Evolutionary conservation across 2,113 vertebrate species (phyloP).

Genomic region (Laticauda laticaudata): DNA sequence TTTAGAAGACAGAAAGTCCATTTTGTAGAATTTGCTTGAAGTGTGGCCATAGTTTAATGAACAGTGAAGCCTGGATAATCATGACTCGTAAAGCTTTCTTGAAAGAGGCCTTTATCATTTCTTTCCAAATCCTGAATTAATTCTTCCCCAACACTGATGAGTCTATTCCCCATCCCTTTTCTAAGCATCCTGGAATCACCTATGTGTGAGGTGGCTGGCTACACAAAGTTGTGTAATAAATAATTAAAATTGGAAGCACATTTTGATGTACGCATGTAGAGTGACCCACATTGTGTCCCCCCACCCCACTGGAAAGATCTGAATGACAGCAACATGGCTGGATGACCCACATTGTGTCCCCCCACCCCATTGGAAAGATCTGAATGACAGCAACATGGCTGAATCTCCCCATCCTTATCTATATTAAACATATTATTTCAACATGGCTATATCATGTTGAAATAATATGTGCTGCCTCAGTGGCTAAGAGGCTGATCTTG

Average conservation of each 20-base stretch:
- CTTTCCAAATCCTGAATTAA: neutral
- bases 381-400: neutral
- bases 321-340: no score
- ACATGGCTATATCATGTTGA: neutral
- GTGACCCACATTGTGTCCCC: neutral
- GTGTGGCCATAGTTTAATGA: neutral
- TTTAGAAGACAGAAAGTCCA: neutral
- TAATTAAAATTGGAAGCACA: neutral
- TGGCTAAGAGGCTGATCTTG: no score
- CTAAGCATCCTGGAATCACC: neutral
- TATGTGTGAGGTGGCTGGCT: neutral
- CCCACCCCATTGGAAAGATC: neutral
- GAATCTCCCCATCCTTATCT: neutral
- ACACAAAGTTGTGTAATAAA: neutral
- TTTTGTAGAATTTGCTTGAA: neutral
- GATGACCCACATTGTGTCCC: no score
- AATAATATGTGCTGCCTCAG: no score
- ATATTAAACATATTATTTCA: neutral
- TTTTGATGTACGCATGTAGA: neutral
- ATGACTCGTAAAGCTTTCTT: neutral
- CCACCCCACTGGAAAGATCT: no score
- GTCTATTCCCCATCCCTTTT: neutral
- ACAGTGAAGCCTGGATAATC: neutral
- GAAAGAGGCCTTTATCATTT: neutral
- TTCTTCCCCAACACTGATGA: neutral